phyloP scores from a whole-genome alignment of 2,888 invertebrate genomes.

The Thyatira batis region DNA sequence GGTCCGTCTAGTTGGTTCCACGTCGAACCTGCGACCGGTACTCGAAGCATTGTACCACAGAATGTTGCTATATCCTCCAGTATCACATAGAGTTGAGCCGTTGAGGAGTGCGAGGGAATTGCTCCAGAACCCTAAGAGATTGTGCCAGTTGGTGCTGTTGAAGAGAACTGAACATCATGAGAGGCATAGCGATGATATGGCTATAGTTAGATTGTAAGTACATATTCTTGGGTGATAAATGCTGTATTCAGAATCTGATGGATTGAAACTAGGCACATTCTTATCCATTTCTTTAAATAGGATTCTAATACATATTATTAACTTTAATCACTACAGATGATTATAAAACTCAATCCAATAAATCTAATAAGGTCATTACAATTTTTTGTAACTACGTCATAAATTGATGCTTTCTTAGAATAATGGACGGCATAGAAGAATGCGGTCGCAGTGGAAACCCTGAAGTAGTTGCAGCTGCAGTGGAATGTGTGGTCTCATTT shows the following conservation, averaged over 20 bases:
- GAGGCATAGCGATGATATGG: slow-evolving; percentile 88
- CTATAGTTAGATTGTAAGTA: slow-evolving; percentile 89
- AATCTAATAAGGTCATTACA: too few species aligned
- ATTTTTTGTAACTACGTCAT: slow-evolving; percentile 5
- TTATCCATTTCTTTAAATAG: too few species aligned
- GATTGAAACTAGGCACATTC: too few species aligned
- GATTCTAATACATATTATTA: too few species aligned
- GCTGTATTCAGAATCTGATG: slow-evolving; percentile 19
- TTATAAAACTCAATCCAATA: too few species aligned
- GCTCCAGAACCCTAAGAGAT: slow-evolving; percentile 88
- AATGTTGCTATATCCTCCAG: slow-evolving; percentile 94
- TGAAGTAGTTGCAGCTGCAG: slow-evolving; percentile 88
- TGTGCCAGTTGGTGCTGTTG: slow-evolving; percentile 88
- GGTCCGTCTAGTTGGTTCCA: slow-evolving; percentile 93
- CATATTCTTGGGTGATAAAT: neutral
- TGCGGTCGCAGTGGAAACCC: slow-evolving; percentile 92
- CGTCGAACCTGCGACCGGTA: slow-evolving; percentile 93
- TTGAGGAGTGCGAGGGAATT: slow-evolving; percentile 92
- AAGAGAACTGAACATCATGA: slow-evolving; percentile 83
- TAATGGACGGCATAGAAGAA: slow-evolving; percentile 96
- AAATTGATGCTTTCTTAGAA: slow-evolving; percentile 62
- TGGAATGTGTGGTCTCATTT: slow-evolving; percentile 92
- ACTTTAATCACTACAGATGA: too few species aligned
- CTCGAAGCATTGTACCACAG: slow-evolving; percentile 96
- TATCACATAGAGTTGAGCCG: slow-evolving; percentile 92